phyloP scores from a whole-genome alignment of 1,140 invertebrate genomes.

The Bombus turneri region DNA sequence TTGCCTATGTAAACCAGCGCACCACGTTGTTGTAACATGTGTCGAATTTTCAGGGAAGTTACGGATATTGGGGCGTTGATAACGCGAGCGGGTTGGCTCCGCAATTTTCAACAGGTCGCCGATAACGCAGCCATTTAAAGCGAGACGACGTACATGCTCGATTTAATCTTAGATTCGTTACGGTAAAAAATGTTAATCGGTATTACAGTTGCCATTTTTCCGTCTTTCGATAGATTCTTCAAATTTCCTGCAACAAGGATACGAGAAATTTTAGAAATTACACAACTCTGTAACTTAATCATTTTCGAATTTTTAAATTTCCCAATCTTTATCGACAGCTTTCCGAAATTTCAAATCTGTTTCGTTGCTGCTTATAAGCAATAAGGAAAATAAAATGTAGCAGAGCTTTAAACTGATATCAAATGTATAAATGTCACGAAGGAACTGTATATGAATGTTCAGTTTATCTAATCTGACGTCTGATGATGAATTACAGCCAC shows the following conservation, averaged over 20 bases:
- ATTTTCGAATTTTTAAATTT: background rate
- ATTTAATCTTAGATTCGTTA: background rate
- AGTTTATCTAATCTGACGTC: background rate
- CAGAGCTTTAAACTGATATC: background rate
- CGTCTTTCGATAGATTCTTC: background rate
- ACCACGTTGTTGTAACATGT: slow-evolving; percentile 13
- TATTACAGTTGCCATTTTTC: background rate
- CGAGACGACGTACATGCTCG: background rate
- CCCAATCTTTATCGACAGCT: background rate
- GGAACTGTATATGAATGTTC: background rate
- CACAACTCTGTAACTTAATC: background rate
- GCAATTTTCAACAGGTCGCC: slow-evolving; percentile 24
- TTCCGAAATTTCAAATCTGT: too few relatives aligned
- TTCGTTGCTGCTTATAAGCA: too few relatives aligned
- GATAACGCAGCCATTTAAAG: slow-evolving; percentile 3
- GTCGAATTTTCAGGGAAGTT: slow-evolving; percentile 9
- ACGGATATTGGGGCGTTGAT: background rate
- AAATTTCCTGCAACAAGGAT: background rate
- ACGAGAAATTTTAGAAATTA: background rate
- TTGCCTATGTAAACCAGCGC: background rate
- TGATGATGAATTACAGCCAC: slow-evolving; percentile 1
- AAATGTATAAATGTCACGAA: background rate
- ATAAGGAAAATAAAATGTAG: too few relatives aligned
- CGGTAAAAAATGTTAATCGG: background rate
- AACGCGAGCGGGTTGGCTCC: background rate